Evolutionary conservation across 2,797 vertebrate genomes (phyloP).

Genomic region (Darevskia mixta): DNA sequence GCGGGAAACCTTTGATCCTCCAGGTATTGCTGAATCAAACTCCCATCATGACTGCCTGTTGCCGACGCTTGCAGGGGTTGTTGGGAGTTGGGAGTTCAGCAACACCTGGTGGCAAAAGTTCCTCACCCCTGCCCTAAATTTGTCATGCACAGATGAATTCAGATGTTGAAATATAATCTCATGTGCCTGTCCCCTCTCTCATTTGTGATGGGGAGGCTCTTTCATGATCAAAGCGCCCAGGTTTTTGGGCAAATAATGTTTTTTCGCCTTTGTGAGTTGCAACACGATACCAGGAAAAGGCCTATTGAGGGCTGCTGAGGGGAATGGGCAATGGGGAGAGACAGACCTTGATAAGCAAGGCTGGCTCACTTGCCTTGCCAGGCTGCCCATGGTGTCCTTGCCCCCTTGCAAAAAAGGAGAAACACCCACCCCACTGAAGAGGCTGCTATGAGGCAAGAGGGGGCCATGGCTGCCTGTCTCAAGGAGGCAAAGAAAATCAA

Average conservation of each 20-base stretch:
- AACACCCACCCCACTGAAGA: background rate
- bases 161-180: background rate
- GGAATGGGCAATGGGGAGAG: background rate
- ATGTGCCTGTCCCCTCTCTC: background rate
- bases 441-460: background rate
- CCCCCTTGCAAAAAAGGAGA: background rate
- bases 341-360: background rate
- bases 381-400: too few species aligned
- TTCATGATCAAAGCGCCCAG: background rate
- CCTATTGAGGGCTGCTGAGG: too few species aligned
- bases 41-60: too few species aligned
- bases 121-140: too few species aligned
- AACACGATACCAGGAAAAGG: background rate
- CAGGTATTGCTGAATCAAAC: too few species aligned
- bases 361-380: background rate
- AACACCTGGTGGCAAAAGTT: too few species aligned
- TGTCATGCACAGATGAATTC: background rate
- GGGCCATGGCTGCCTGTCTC: background rate
- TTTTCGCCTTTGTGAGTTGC: background rate
- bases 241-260: background rate
- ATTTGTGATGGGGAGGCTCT: background rate
- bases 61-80: too few species aligned
- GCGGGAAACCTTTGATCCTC: too few species aligned
- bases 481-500: background rate
- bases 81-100: too few species aligned